phyloP scores from a whole-genome alignment of 2,113 vertebrate species.

The Cavia porcellus region DNA sequence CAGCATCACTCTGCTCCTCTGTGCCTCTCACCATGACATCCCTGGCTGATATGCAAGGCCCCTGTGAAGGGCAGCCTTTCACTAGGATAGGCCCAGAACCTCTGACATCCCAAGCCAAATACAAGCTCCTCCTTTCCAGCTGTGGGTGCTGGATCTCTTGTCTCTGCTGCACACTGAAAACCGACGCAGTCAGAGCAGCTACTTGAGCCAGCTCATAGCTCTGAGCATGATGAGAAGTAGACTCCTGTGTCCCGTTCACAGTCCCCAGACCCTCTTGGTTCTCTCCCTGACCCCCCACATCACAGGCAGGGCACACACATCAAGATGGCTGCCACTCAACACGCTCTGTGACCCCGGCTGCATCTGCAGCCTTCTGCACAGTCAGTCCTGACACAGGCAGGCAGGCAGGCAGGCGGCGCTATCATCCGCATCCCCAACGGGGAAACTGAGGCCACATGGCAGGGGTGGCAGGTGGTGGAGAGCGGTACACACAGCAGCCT shows the following conservation, averaged over 20 bases:
- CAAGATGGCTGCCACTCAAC: no score
- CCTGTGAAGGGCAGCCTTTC: no score
- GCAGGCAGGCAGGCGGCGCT: no score
- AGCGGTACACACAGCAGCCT: background rate
- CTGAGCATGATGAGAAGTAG: no score
- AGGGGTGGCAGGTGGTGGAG: background rate
- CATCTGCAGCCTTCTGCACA: background rate
- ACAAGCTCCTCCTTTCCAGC: background rate
- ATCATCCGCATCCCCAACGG: background rate
- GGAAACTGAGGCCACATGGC: background rate
- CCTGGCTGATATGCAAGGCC: background rate
- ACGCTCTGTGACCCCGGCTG: no score
- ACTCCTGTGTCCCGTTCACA: background rate
- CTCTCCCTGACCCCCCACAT: background rate
- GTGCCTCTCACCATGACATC: background rate
- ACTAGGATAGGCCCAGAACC: background rate
- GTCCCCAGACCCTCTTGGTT: accelerated
- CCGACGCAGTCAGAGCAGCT: background rate
- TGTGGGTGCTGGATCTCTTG: background rate
- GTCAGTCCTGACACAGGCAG: background rate
- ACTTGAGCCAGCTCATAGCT: no score
- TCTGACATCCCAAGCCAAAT: background rate
- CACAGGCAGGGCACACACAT: no score
- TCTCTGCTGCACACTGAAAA: background rate
- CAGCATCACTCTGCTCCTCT: background rate